Evolutionary conservation across 2,113 vertebrate genomes (phyloP).

Genomic region (Geococcyx californianus): DNA sequence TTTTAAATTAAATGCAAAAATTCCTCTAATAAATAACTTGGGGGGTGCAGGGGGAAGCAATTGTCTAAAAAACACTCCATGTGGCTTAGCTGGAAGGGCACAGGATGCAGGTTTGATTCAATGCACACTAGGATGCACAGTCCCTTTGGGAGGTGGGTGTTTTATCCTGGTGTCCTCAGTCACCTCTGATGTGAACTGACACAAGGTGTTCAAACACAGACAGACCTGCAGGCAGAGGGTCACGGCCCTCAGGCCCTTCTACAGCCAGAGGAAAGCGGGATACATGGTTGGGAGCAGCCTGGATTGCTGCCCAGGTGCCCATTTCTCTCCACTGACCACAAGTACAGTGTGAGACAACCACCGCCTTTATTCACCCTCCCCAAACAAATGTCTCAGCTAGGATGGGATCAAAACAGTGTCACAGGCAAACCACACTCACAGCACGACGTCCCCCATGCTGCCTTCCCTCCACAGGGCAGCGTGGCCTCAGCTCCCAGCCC

Average conservation of each 20-base stretch:
- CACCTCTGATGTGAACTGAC: rapidly evolving
- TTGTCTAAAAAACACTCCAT: not conserved
- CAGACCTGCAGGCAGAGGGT: not conserved
- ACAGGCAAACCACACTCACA: not conserved
- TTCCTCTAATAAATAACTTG: not conserved
- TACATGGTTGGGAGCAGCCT: rapidly evolving
- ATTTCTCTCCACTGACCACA: rapidly evolving
- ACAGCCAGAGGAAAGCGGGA: not conserved
- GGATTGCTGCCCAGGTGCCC: not conserved
- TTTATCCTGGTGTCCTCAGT: rapidly evolving
- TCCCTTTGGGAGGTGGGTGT: not conserved
- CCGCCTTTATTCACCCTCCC: not conserved
- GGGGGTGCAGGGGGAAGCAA: not conserved
- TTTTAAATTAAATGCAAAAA: not conserved
- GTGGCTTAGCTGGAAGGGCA: rapidly evolving
- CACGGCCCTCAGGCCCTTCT: not conserved
- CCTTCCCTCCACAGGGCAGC: not conserved
- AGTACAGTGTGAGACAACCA: rapidly evolving
- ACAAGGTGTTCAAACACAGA: rapidly evolving
- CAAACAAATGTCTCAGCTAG: rapidly evolving
- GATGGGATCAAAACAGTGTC: rapidly evolving
- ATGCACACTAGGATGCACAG: rapidly evolving
- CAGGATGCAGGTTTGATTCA: not conserved
- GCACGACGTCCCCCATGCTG: rapidly evolving
- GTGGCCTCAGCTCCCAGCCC: not conserved